Percentiles rank a stretch among this genome's conserved stretches.
Conservation (phyloP, 2,888 invertebrate species). For the Nomada goodeniana region DNA sequence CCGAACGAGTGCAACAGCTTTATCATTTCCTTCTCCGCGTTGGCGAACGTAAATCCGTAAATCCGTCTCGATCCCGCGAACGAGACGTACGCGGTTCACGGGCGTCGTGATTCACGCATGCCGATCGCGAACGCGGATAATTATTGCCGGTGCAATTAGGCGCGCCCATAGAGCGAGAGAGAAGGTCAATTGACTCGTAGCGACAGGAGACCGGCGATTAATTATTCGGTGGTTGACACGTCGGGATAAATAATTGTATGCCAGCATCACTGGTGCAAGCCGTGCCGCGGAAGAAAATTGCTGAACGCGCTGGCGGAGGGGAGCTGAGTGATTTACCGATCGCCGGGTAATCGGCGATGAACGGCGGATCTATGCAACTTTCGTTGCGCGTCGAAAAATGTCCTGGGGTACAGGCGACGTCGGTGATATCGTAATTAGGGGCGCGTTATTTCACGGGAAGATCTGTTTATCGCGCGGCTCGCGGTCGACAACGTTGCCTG, state of each 20-base stretch:
- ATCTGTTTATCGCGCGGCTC: slow-evolving; percentile 64
- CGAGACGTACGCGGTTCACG: slow-evolving; percentile 42
- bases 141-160: slow-evolving; percentile 60
- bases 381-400: slow-evolving; percentile 57
- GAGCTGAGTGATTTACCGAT: slow-evolving; percentile 66
- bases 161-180: slow-evolving; percentile 16
- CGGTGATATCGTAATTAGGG: slow-evolving; percentile 57
- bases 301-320: neutral
- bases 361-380: slow-evolving; percentile 44
- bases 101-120: slow-evolving; percentile 48
- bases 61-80: neutral
- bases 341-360: slow-evolving; percentile 65
- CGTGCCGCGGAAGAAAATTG: slow-evolving; percentile 42
- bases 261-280: slow-evolving; percentile 20
- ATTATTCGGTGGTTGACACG: slow-evolving; percentile 70
- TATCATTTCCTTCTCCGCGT: slow-evolving; percentile 24
- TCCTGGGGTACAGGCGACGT: neutral
- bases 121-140: slow-evolving; percentile 52
- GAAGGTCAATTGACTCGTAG: slow-evolving; percentile 48
- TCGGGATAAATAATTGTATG: slow-evolving; percentile 71
- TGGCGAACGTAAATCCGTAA: slow-evolving; percentile 36
- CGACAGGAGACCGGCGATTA: slow-evolving; percentile 53
- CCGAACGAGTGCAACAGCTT: neutral
- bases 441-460: slow-evolving; percentile 35
- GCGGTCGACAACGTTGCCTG: slow-evolving; percentile 48